Evolutionary conservation across 2,113 vertebrate species (phyloP).

Genomic region (Chlorodrepanis virens): DNA sequence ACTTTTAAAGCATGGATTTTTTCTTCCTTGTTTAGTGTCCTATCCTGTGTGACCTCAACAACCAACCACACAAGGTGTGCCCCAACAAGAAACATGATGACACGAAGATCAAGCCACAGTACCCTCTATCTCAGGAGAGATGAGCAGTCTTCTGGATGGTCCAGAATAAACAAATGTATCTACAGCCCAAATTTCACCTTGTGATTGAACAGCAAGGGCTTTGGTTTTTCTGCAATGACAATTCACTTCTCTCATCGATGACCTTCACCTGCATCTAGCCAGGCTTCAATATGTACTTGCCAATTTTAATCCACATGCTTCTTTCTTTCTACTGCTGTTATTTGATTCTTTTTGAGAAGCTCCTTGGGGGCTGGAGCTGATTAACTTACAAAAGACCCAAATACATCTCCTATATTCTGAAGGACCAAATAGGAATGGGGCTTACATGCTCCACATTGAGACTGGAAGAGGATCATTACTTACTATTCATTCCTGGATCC

Average conservation of each 20-base stretch:
- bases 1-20: background rate
- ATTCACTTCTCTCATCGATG: background rate
- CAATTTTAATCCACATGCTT: background rate
- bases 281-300: background rate
- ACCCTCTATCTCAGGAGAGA: background rate
- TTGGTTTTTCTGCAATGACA: background rate
- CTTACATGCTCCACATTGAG: background rate
- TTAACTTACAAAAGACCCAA: constrained; percentile 13
- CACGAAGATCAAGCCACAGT: background rate
- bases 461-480: constrained; percentile 45
- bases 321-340: background rate
- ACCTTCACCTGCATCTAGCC: background rate
- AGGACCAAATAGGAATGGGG: background rate
- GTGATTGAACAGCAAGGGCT: background rate
- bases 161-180: background rate
- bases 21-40: background rate
- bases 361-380: background rate
- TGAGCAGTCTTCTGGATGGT: background rate
- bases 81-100: background rate
- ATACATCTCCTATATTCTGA: background rate
- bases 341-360: background rate
- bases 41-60: background rate
- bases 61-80: background rate
- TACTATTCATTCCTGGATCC: constrained; percentile 50
- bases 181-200: background rate